Base-by-base conservation (phyloP, 2,888 invertebrate species). In the Parnassius apollo region DNA sequence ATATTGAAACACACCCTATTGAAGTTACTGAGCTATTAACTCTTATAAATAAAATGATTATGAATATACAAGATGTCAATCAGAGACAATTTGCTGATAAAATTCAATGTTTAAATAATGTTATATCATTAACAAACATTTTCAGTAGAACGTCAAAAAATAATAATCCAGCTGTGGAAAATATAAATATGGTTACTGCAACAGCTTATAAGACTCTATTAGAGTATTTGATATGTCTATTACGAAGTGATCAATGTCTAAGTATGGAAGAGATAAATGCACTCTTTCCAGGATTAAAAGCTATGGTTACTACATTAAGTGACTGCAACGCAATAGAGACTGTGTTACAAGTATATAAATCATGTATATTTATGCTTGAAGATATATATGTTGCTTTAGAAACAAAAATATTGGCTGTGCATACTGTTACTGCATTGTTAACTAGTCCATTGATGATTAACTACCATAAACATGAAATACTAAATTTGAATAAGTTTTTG, bases 11-110 rank as follows among this genome's bases (percentile, higher is more conserved):
- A 56, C 72, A 85, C 67, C 46, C 71, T 46, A 73, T 78, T 57
- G 73, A 81, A 65, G 61, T 75, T 10, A 62, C 69, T 44, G 51
- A 71, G 48, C 77, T 83, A 52, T 61, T 76, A 57, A 72, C 77
- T 51, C 66, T 78, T 4, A 59, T 89, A 10, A 67, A 72, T 65
- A 68, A 75, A 56, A 84, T 81, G 67, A 64, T 85, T 0, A 62
- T 67, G 13, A 77, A 74, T 59, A 65, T 88, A 49, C 66, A 77
- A 67, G 71, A 81, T 65, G 69, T 82, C 55, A 67, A 77, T 45
- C 75, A 68, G 10, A 81, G 86, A 61, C 83, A 84, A 67, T 87
- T 88, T 74, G 78, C 82, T 53, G 74, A 85, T 68, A 86, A 83
- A 69, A 68, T 67, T 49, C 78, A 80, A 57, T 82, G 77, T 65